Conservation (phyloP, 2,797 vertebrate genomes). For the Salarias fasciatus region DNA sequence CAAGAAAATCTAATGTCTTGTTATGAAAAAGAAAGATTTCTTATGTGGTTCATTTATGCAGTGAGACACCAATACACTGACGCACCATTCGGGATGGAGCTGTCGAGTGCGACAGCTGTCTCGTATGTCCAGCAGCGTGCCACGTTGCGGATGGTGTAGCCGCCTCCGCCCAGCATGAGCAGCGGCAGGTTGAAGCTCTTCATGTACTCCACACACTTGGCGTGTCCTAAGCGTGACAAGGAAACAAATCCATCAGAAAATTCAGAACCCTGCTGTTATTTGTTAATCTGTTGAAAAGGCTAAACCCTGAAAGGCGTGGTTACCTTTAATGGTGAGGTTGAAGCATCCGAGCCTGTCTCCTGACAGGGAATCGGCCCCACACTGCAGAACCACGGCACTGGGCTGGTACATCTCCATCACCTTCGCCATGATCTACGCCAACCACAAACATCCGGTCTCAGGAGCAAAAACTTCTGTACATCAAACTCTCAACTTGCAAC, state of each 20-base stretch:
- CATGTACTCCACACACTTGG: constrained; percentile 98
- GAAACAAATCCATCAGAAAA: background rate
- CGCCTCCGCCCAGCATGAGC: constrained; percentile 98
- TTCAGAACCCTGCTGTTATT: too few species aligned
- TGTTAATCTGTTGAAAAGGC: too few species aligned
- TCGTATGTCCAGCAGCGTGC: constrained; percentile 97
- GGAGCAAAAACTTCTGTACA: background rate
- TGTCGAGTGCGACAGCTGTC: constrained; percentile 94
- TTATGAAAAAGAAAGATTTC: too few species aligned
- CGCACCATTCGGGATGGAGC: constrained; percentile 91
- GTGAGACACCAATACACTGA: background rate
- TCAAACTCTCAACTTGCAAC: background rate
- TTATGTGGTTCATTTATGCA: too few species aligned
- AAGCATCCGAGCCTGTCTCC: constrained; percentile 97
- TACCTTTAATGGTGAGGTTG: constrained; percentile 98
- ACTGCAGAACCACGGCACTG: constrained; percentile 96
- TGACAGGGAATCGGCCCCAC: constrained; percentile 95
- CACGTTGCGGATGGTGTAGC: constrained; percentile 97
- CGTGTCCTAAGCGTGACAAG: constrained; percentile 84
- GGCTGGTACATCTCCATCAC: constrained; percentile 99
- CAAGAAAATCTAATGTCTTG: too few species aligned
- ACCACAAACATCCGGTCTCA: background rate
- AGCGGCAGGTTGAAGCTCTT: constrained; percentile 97
- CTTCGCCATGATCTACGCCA: constrained; percentile 93
- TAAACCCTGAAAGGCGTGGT: background rate